Percentiles rank a stretch among this genome's conserved stretches.
Evolutionary conservation across 1,140 invertebrate species (phyloP).

Genomic region (Dreissena rostriformis): DNA sequence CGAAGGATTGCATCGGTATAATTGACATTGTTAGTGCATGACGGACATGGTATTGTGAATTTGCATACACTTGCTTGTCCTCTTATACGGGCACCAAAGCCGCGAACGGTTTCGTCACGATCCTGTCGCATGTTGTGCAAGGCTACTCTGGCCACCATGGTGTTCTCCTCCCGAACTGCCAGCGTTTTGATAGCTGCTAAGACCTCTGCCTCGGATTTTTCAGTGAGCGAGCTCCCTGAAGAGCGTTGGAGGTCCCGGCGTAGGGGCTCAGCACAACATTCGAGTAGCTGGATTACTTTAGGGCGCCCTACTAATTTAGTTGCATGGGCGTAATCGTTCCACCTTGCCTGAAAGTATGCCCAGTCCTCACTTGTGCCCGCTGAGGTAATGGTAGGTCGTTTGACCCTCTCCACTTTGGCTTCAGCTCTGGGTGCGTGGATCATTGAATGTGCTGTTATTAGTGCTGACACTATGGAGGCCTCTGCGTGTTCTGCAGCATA

Average conservation of each 20-base stretch:
- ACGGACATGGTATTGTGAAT: slow-evolving; percentile 43
- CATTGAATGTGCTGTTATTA: slow-evolving; percentile 36
- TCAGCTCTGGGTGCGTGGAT: neutral
- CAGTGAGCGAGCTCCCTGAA: slow-evolving; percentile 39
- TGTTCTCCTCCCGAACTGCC: slow-evolving; percentile 54
- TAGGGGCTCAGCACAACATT: slow-evolving; percentile 59
- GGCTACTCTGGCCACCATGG: slow-evolving; percentile 55
- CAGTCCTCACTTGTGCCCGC: slow-evolving; percentile 15
- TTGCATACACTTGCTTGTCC: slow-evolving; percentile 58
- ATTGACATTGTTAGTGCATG: slow-evolving; percentile 36
- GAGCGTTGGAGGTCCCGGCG: slow-evolving; percentile 55
- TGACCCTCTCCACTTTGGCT: slow-evolving; percentile 57
- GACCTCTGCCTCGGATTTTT: slow-evolving; percentile 53
- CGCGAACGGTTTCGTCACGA: slow-evolving; percentile 50
- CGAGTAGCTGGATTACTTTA: slow-evolving; percentile 54
- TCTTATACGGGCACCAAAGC: slow-evolving; percentile 46
- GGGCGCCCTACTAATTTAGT: slow-evolving; percentile 45
- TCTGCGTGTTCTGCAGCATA: slow-evolving; percentile 53
- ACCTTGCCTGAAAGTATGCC: slow-evolving; percentile 2
- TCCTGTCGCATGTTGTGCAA: slow-evolving; percentile 62
- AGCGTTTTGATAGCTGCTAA: slow-evolving; percentile 51
- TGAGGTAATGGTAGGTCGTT: slow-evolving; percentile 29
- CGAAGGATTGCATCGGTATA: slow-evolving; percentile 55
- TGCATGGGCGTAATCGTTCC: slow-evolving; percentile 18
- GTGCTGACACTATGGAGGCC: slow-evolving; percentile 51